Evolutionary conservation across 2,797 vertebrate species (phyloP).

Genomic region (Bucorvus abyssinicus): DNA sequence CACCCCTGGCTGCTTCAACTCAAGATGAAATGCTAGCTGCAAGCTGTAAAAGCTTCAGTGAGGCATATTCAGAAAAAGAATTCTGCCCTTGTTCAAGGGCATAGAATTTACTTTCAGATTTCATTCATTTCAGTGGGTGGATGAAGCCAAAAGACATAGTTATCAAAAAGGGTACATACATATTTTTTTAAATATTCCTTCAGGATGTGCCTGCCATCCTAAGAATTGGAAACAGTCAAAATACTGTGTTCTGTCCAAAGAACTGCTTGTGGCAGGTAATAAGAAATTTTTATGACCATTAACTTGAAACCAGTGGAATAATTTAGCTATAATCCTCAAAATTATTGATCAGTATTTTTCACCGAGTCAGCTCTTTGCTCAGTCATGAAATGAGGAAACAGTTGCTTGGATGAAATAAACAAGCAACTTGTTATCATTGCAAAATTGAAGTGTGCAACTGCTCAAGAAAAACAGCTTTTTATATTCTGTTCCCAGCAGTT

Average conservation of each 20-base stretch:
- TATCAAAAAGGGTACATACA: neutral
- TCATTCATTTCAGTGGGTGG: neutral
- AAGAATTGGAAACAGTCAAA: neutral
- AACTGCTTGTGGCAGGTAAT: neutral
- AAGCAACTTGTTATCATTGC: neutral
- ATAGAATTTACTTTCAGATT: neutral
- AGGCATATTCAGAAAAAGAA: neutral
- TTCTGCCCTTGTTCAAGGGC: neutral
- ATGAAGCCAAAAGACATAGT: neutral
- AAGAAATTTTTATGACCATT: neutral
- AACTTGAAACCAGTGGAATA: neutral
- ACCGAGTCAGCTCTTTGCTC: neutral
- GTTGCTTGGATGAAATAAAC: neutral
- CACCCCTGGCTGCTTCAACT: neutral
- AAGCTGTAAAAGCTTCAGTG: neutral
- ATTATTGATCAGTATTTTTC: constrained; percentile 17
- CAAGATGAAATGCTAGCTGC: neutral
- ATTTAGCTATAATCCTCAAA: constrained; percentile 1
- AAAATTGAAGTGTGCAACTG: neutral
- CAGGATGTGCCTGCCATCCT: neutral
- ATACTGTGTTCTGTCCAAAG: neutral
- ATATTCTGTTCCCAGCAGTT: neutral
- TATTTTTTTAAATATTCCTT: neutral
- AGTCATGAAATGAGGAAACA: neutral
- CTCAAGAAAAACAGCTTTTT: neutral